These are phyloP conservation scores for Cantharis rustica DNA, from an alignment of 2,888 invertebrate species.

Conservation along the genomic window DNA sequence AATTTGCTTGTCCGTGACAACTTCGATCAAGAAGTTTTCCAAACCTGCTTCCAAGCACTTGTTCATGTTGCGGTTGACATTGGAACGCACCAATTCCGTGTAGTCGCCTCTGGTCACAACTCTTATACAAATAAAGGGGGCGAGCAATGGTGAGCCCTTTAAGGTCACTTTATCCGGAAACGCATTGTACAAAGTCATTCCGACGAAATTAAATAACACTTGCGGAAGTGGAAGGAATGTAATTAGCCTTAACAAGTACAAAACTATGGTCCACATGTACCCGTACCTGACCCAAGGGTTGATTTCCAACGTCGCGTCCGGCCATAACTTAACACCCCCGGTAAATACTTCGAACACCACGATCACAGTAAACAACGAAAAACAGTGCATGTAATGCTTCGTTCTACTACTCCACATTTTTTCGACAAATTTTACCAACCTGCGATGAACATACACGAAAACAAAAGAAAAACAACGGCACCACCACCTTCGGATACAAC, in stretches of 20 bases:
- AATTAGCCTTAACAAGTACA: constrained; percentile 79
- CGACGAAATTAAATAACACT: constrained; percentile 86
- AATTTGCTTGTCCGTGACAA: constrained; percentile 89
- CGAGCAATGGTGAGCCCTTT: constrained; percentile 87
- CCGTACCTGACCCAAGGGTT: constrained; percentile 88
- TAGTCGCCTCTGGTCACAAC: constrained; percentile 95
- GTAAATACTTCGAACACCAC: constrained; percentile 68
- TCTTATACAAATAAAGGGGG: constrained; percentile 93
- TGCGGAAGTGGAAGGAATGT: constrained; percentile 88
- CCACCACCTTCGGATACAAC: not conserved
- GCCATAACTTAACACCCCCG: constrained; percentile 57
- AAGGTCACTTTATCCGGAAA: constrained; percentile 87
- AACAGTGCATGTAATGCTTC: constrained; percentile 83
- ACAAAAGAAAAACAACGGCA: not conserved
- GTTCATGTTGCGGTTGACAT: constrained; percentile 85
- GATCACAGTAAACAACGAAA: constrained; percentile 74
- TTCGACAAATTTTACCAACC: constrained; percentile 32
- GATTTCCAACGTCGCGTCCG: constrained; percentile 62
- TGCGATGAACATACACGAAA: not conserved
- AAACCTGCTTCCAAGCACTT: constrained; percentile 87
- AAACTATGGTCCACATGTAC: constrained; percentile 69
- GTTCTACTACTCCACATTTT: constrained; percentile 64
- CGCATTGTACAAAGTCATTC: constrained; percentile 88
- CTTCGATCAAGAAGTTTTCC: constrained; percentile 95
- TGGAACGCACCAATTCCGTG: constrained; percentile 85